A percentile compares a stretch with the other conserved stretches of the same genome.
These are phyloP conservation scores for Drosophila helvetica DNA, from an alignment of 2,888 invertebrate genomes.

Conservation along the genomic window DNA sequence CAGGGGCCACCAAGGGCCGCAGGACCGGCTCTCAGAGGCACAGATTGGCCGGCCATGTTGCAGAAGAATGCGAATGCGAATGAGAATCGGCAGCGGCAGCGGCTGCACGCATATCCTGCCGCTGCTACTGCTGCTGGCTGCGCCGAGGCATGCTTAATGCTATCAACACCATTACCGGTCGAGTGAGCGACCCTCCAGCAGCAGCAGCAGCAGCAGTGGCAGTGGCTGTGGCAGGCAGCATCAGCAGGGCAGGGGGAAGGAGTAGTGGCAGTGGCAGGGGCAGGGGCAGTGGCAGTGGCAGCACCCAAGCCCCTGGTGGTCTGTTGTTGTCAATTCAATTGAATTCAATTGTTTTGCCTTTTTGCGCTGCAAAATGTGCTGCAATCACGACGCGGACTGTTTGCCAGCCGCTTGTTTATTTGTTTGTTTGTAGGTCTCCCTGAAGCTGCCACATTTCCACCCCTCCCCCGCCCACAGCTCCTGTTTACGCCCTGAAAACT, in stretches of 20 bases:
- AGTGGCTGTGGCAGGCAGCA: background rate
- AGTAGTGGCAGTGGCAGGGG: slow-evolving; percentile 4
- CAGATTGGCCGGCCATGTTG: slow-evolving; percentile 63
- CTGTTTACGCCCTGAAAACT: slow-evolving; percentile 28
- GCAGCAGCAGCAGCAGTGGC: slow-evolving; percentile 6
- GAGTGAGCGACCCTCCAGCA: slow-evolving; percentile 45
- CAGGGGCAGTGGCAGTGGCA: background rate
- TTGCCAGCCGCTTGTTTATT: slow-evolving; percentile 60
- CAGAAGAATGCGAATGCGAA: too few species aligned
- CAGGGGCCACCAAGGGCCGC: background rate
- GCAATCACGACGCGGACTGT: slow-evolving; percentile 71
- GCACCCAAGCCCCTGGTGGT: slow-evolving; percentile 15
- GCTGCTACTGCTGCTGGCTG: slow-evolving; percentile 43
- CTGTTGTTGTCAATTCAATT: slow-evolving; percentile 67
- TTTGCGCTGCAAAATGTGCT: slow-evolving; percentile 71
- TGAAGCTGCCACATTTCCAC: slow-evolving; percentile 10
- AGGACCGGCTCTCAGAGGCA: slow-evolving; percentile 10
- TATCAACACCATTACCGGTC: slow-evolving; percentile 65
- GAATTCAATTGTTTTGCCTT: slow-evolving; percentile 77
- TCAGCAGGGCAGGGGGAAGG: background rate
- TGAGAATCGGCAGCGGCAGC: too few species aligned
- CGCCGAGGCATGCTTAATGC: slow-evolving; percentile 70
- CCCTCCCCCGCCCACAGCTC: background rate
- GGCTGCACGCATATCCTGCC: slow-evolving; percentile 64
- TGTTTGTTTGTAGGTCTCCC: slow-evolving; percentile 47